Evolutionary conservation across 1,140 invertebrate genomes (phyloP).

Genomic region (Triops longicaudatus): DNA sequence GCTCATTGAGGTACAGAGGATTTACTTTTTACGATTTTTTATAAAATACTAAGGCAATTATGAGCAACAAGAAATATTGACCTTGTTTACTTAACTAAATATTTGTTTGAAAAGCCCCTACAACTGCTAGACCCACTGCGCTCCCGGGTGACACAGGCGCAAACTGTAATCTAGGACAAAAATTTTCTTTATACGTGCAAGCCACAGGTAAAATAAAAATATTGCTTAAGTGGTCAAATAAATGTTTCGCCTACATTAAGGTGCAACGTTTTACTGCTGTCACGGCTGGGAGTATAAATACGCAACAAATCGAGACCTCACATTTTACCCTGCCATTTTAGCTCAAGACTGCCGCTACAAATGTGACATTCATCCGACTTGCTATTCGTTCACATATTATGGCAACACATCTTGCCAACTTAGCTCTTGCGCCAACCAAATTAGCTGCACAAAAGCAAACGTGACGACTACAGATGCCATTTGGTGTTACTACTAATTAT

Average conservation of each 20-base stretch:
- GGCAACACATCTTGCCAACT: neutral
- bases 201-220: neutral
- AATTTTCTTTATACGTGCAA: neutral
- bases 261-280: neutral
- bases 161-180: neutral
- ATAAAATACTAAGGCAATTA: too few species aligned
- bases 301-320: neutral
- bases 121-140: neutral
- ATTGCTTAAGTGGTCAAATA: too few species aligned
- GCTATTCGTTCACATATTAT: neutral
- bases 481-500: conserved; percentile 2
- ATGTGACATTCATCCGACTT: neutral
- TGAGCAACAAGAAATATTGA: too few species aligned
- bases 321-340: neutral
- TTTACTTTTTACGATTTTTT: too few species aligned
- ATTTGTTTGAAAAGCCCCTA: neutral
- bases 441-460: conserved; percentile 2
- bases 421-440: neutral
- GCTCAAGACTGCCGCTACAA: neutral
- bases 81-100: too few species aligned
- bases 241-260: neutral
- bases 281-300: neutral
- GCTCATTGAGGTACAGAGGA: too few species aligned
- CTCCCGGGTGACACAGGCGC: neutral
- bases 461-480: neutral